Evolutionary conservation across 2,888 invertebrate species (phyloP), one percentile per base, ranked within the genome.

Genomic region (Vanessa cardui): DNA sequence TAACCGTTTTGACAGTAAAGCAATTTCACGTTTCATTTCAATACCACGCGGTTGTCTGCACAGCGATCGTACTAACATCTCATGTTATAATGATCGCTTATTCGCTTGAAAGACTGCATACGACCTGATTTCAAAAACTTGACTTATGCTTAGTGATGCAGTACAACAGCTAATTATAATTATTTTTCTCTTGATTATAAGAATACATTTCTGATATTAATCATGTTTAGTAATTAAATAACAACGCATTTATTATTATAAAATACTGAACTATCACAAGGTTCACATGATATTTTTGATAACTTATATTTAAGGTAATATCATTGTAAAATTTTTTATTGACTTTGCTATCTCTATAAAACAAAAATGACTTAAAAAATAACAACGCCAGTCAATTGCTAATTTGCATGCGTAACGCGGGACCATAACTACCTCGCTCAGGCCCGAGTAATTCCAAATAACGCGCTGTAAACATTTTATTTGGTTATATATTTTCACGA

Each of bases 341-440:
- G 1, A 15, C 2, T 54, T 54, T 31, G 2, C 20, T n/a, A 4
- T 31, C n/a, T 31, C 31, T 54, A n/a, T 31, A 54, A 33, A 54
- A 54, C 7, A 31, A 31, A 15, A 31, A n/a, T 49, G 81, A 82
- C 81, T 84, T 83, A 76, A 77, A 81, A 86, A 83, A 83, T 85
- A 83, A 82, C 77, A 72, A 75, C 76, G 74, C 79, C 79, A 76
- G 73, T 75, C 78, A 81, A 83, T 82, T 78, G 78, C 74, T 82
- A 79, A 89, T 89, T 87, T 86, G 83, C 83, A 88, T 85, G 83
- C 85, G 82, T 83, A 84, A 85, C 82, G 79, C 80, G 83, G 80
- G 80, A 78, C 78, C 77, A 77, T 84, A 83, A 85, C 80, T 81
- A 82, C 85, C 79, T 81, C 78, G 79, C 78, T 59, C 52, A 77